A percentile compares a stretch with the other conserved stretches of the same genome.
Evolutionary conservation across 1,140 invertebrate species (phyloP).

Genomic region (Calephelis nemesis): DNA sequence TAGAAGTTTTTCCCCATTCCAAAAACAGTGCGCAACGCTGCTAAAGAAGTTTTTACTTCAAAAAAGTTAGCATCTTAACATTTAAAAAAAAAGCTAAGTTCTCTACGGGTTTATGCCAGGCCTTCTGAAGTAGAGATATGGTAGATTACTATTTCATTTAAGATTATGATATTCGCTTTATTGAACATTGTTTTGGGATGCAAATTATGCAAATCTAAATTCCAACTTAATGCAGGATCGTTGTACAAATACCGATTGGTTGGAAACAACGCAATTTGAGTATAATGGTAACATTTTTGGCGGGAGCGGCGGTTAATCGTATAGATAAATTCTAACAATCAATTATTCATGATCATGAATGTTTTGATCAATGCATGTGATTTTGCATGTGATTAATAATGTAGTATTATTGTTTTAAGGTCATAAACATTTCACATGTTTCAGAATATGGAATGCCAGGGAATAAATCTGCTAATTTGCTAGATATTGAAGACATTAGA

Average conservation of each 20-base stretch:
- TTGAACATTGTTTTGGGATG: slow-evolving; percentile 14
- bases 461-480: too few relatives aligned
- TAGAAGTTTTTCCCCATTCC: too few relatives aligned
- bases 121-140: too few relatives aligned
- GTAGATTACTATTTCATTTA: slow-evolving; percentile 10
- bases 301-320: neutral
- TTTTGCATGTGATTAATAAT: neutral
- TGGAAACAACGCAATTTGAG: neutral
- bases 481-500: too few relatives aligned
- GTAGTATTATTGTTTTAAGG: neutral
- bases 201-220: slow-evolving; percentile 19
- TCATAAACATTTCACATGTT: too few relatives aligned
- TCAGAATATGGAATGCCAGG: too few relatives aligned
- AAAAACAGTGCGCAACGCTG: too few relatives aligned
- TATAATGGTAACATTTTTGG: slow-evolving; percentile 8
- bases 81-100: neutral
- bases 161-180: slow-evolving; percentile 8
- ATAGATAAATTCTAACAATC: neutral
- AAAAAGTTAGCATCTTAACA: too few relatives aligned
- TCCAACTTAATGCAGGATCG: slow-evolving; percentile 15
- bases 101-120: neutral
- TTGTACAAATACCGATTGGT: slow-evolving; percentile 14
- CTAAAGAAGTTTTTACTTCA: too few relatives aligned
- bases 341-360: slow-evolving; percentile 12
- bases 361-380: neutral